These are phyloP conservation scores for Myoxocephalus aenaeus DNA, from an alignment of 2,797 vertebrate genomes.

Conservation along the genomic window DNA sequence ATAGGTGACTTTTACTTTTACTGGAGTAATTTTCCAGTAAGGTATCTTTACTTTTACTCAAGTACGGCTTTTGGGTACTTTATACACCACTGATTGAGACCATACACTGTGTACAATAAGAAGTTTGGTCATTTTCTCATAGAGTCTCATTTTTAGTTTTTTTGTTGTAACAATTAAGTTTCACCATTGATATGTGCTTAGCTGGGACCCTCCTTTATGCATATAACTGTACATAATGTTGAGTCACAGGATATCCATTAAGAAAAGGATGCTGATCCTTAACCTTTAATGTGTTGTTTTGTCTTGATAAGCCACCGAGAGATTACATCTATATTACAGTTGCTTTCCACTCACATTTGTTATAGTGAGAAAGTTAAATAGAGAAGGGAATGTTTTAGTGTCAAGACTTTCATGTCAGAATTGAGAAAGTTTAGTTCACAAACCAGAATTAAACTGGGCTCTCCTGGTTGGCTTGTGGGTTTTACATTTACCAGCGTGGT, in stretches of 20 bases:
- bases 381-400: conserved; percentile 8
- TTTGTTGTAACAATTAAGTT: neutral
- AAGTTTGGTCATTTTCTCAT: neutral
- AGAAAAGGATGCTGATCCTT: neutral
- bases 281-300: neutral
- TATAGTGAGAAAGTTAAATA: neutral
- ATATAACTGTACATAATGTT: conserved; percentile 19
- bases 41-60: too few species aligned
- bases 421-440: conserved; percentile 8
- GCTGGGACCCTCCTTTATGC: neutral
- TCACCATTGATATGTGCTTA: conserved; percentile 4
- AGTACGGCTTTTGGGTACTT: too few species aligned
- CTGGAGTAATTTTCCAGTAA: too few species aligned
- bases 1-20: too few species aligned
- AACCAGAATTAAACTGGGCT: conserved; percentile 46
- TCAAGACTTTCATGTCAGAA: conserved; percentile 17
- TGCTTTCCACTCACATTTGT: neutral
- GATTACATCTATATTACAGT: neutral
- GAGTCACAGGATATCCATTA: neutral
- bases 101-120: neutral
- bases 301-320: neutral
- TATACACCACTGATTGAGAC: too few species aligned
- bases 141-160: neutral
- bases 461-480: conserved; percentile 42
- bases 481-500: conserved; percentile 42